Evolutionary conservation across 2,888 invertebrate species (phyloP), one percentile per base, ranked within the genome.

Genomic region (Eupithecia tripunctaria): DNA sequence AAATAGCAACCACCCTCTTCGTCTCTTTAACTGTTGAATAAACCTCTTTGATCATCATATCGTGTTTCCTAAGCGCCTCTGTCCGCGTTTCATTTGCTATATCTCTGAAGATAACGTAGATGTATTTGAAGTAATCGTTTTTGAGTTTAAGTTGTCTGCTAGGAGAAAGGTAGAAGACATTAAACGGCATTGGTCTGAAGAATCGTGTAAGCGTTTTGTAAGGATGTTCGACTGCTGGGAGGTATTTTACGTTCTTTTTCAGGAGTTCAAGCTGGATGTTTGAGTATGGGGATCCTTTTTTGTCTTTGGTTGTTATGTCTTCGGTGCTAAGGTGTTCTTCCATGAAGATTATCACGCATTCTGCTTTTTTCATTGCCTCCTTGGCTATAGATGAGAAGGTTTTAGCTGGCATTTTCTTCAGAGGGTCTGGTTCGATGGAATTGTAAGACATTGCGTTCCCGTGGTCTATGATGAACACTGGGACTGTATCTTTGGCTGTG

Each of bases 51-150:
- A 93, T 91, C 0, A 90, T 79, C 2, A 68, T 7, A 74, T 92
- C 93, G 60, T 93, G 93, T 0, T 86, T 81, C 14, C 87, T 81
- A 25, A 93, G 73, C 0, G 76, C 69, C 0, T 83, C 76, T 0
- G 80, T 29, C 0, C 89, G 79, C 0, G 85, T 84, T 27, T 87
- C 88, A 27, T 85, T 83, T 0, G 21, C 1, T 56, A 56, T n/a
- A n/a, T 91, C 88, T 67, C 84, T 71, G 43, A 93, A 93, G 72
- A 80, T 86, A 0, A 93, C 78, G 51, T 90, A 92, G 0, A 87
- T 77, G 73, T 89, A 85, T n/a, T 86, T 87, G 8, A 82, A 82
- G 12, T 36, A 12, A 2, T 63, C 12, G 7, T 70, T 81, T 1
- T 80, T 78, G 1, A 86, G 72, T 15, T 84, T 77, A 1, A 88